These are phyloP conservation scores for Leucoma salicis DNA, from an alignment of 2,888 invertebrate genomes.

Conservation along the genomic window DNA sequence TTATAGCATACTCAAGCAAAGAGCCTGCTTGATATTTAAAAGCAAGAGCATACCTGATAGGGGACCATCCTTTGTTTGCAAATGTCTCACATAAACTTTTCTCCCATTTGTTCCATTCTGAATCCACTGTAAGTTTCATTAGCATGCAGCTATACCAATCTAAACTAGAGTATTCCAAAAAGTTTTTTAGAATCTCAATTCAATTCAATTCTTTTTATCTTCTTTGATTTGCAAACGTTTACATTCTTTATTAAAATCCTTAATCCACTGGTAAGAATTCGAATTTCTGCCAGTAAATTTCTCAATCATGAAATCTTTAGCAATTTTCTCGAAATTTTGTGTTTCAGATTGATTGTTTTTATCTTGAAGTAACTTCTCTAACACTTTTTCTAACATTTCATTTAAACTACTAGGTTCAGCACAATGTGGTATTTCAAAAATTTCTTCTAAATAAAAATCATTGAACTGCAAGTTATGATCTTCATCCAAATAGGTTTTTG, in stretches of 20 bases:
- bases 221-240: background rate
- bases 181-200: background rate
- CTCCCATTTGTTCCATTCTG: background rate
- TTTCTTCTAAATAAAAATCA: background rate
- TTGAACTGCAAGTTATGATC: conserved; percentile 6
- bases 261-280: background rate
- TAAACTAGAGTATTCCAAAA: background rate
- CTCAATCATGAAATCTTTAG: background rate
- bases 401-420: background rate
- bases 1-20: background rate
- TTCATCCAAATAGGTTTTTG: conserved; percentile 9
- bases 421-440: background rate
- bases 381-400: conserved; percentile 6
- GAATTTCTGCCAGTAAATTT: background rate
- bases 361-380: background rate
- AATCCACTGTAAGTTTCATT: background rate
- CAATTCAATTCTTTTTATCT: too few relatives aligned
- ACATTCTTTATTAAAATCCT: background rate
- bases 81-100: conserved; percentile 21
- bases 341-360: too few relatives aligned
- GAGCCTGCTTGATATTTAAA: conserved; percentile 21
- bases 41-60: conserved; percentile 22
- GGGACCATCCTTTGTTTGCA: conserved; percentile 26
- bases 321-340: background rate
- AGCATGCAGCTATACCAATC: background rate